Evolutionary conservation across 2,888 invertebrate species (phyloP).

Genomic region (Adineta ricciae): DNA sequence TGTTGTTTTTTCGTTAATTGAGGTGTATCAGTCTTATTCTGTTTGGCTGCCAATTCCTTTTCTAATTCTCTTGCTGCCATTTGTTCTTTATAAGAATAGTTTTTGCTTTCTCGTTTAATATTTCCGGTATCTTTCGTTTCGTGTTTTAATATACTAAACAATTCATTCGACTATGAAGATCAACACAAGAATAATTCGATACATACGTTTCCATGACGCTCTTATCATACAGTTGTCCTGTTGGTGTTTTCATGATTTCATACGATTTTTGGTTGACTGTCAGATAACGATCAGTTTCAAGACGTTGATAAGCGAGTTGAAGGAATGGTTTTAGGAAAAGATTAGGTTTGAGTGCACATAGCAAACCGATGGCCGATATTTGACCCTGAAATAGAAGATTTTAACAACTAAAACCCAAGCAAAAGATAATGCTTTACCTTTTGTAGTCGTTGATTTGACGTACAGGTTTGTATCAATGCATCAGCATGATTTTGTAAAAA

Average conservation of each 20-base stretch:
- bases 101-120: constrained; percentile 85
- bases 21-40: constrained; percentile 36
- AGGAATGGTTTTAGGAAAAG: constrained; percentile 19
- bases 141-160: constrained; percentile 24
- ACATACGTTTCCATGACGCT: constrained; percentile 18
- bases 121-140: constrained; percentile 52
- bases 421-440: not conserved
- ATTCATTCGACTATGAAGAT: not conserved
- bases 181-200: not conserved
- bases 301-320: not conserved
- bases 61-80: constrained; percentile 73
- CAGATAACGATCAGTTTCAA: not conserved
- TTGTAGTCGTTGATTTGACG: not conserved
- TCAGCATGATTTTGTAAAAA: not conserved
- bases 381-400: not conserved
- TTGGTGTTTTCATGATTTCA: constrained; percentile 30
- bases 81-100: constrained; percentile 90
- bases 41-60: constrained; percentile 56
- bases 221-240: constrained; percentile 27
- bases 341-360: constrained; percentile 14
- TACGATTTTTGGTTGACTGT: not conserved
- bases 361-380: constrained; percentile 19
- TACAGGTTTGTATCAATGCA: not conserved
- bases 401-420: not conserved
- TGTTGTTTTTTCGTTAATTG: constrained; percentile 73